A percentile compares a stretch with the other conserved stretches of the same genome.
Evolutionary conservation across 2,113 vertebrate species (phyloP).

Genomic region (Aptenodytes patagonicus): DNA sequence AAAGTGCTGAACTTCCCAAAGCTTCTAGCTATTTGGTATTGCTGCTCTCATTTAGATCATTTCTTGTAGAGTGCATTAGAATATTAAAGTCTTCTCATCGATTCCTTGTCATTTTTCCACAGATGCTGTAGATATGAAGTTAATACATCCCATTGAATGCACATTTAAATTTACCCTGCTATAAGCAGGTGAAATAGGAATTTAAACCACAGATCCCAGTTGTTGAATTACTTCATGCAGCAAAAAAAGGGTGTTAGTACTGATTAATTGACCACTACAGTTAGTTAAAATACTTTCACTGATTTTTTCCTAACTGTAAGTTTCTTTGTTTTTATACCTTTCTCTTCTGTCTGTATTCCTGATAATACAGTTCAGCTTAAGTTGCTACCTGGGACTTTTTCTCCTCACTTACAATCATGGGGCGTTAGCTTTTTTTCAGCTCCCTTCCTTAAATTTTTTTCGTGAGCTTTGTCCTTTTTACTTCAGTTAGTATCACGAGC

Average conservation of each 20-base stretch:
- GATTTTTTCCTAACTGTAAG: background rate
- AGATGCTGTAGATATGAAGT: background rate
- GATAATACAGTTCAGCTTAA: background rate
- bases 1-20: background rate
- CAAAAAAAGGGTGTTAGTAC: background rate
- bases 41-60: background rate
- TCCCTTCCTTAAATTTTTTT: background rate
- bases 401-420: background rate
- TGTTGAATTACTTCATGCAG: background rate
- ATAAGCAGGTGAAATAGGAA: background rate
- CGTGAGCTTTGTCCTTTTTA: background rate
- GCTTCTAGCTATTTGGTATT: background rate
- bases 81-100: background rate
- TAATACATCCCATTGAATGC: background rate
- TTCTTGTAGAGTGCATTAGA: background rate
- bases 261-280: background rate
- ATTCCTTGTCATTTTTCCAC: background rate
- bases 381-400: background rate
- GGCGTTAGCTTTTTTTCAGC: background rate
- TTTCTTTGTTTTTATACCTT: background rate
- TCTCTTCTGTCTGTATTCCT: background rate
- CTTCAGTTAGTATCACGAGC: background rate
- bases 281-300: background rate
- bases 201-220: background rate
- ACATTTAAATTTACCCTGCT: background rate